Percentiles rank a stretch among this genome's conserved stretches.
Evolutionary conservation across 2,888 invertebrate species (phyloP).

Genomic region (Caenorhabditis imperialis): DNA sequence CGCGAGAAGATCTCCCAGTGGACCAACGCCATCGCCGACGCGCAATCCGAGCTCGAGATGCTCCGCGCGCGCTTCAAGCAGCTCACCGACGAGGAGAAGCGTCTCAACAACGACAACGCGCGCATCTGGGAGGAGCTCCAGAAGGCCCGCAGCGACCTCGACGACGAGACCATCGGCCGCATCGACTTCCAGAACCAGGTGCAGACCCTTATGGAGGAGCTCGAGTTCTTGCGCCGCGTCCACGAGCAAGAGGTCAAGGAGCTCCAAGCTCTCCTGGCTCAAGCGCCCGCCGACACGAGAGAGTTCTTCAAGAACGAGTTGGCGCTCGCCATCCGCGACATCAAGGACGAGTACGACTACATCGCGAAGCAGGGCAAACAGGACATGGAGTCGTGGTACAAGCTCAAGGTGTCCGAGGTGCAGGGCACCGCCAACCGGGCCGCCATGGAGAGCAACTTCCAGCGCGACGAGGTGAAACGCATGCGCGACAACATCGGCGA

Average conservation of each 20-base stretch:
- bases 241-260: constrained; percentile 78
- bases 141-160: constrained; percentile 78
- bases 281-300: constrained; percentile 78
- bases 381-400: constrained; percentile 81
- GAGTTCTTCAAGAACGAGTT: constrained; percentile 81
- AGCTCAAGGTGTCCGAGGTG: constrained; percentile 80
- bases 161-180: constrained; percentile 79
- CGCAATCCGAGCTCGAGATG: constrained; percentile 78
- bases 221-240: constrained; percentile 78
- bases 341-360: constrained; percentile 80
- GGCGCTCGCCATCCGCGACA: constrained; percentile 80
- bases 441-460: constrained; percentile 80
- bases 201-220: constrained; percentile 78
- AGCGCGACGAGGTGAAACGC: constrained; percentile 78
- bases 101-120: constrained; percentile 75
- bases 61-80: constrained; percentile 77
- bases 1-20: constrained; percentile 76
- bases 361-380: constrained; percentile 79
- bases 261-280: constrained; percentile 77
- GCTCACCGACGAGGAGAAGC: constrained; percentile 77
- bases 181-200: constrained; percentile 79
- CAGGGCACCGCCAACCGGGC: constrained; percentile 78
- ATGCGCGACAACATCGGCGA: constrained; percentile 66
- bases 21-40: constrained; percentile 77
- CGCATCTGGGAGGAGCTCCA: constrained; percentile 77